Conservation (phyloP, 2,797 vertebrate species). For the Neoniphon sammara region DNA sequence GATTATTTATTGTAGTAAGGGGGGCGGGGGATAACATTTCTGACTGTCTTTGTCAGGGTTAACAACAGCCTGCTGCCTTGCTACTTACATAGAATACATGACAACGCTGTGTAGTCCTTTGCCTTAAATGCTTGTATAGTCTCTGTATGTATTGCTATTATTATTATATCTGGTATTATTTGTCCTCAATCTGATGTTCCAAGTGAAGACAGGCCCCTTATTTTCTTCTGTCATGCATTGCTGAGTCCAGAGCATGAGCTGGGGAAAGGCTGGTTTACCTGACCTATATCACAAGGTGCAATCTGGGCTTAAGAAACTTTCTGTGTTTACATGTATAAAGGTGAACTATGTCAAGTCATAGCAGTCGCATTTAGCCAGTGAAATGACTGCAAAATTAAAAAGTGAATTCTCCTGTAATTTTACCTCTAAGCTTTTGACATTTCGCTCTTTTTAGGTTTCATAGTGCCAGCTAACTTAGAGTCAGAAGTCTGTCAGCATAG, state of each 20-base stretch:
- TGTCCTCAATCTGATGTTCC: background rate
- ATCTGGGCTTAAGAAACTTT: background rate
- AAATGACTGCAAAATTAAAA: slow-evolving; percentile 38
- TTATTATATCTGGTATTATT: too few relatives aligned
- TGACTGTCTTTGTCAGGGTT: too few relatives aligned
- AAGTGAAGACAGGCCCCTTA: background rate
- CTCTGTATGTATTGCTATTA: too few relatives aligned
- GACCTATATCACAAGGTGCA: too few relatives aligned
- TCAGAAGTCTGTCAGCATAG: background rate
- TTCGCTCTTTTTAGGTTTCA: slow-evolving; percentile 29
- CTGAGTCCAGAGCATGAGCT: slow-evolving; percentile 7
- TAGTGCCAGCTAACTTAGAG: background rate
- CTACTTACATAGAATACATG: too few relatives aligned
- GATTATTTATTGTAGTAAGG: too few relatives aligned
- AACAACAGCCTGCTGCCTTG: too few relatives aligned
- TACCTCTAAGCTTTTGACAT: slow-evolving; percentile 31
- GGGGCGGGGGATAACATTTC: too few relatives aligned
- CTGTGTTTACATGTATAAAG: background rate
- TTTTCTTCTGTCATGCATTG: slow-evolving; percentile 11
- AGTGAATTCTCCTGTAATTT: slow-evolving; percentile 29
- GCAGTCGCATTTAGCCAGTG: slow-evolving; percentile 21
- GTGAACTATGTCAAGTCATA: slow-evolving; percentile 25
- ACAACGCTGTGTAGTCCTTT: too few relatives aligned
- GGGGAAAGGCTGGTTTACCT: background rate
- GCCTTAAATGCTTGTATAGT: too few relatives aligned